phyloP scores from a whole-genome alignment of 2,797 vertebrate species.

The Avahi laniger region DNA sequence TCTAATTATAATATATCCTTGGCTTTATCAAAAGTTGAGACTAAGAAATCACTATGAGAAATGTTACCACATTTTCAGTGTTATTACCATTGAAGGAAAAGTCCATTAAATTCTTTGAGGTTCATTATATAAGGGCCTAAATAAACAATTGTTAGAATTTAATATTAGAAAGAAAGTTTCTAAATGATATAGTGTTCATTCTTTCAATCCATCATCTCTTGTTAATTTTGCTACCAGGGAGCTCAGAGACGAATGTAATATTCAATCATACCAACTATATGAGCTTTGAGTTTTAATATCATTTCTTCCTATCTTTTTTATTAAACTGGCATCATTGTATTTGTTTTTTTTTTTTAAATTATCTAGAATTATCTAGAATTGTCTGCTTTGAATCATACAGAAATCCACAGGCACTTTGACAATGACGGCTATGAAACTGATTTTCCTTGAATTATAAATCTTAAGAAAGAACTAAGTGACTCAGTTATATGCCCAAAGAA shows the following conservation, averaged over 20 bases:
- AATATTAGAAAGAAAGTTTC: background rate
- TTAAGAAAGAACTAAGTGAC: background rate
- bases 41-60: background rate
- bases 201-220: background rate
- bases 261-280: background rate
- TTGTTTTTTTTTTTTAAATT: background rate
- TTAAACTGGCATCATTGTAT: background rate
- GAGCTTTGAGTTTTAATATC: background rate
- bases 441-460: background rate
- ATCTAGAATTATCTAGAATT: background rate
- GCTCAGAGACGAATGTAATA: background rate
- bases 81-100: background rate
- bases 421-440: background rate
- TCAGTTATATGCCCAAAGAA: conserved; percentile 26
- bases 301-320: background rate
- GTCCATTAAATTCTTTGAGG: background rate
- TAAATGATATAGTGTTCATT: background rate
- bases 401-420: background rate
- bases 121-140: background rate
- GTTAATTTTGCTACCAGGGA: conserved; percentile 21
- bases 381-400: background rate
- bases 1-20: background rate
- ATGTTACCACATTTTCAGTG: background rate
- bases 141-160: background rate
- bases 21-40: background rate